These are phyloP conservation scores for Kryptolebias ocellatus DNA, from an alignment of 2,797 vertebrate species.

Conservation along the genomic window DNA sequence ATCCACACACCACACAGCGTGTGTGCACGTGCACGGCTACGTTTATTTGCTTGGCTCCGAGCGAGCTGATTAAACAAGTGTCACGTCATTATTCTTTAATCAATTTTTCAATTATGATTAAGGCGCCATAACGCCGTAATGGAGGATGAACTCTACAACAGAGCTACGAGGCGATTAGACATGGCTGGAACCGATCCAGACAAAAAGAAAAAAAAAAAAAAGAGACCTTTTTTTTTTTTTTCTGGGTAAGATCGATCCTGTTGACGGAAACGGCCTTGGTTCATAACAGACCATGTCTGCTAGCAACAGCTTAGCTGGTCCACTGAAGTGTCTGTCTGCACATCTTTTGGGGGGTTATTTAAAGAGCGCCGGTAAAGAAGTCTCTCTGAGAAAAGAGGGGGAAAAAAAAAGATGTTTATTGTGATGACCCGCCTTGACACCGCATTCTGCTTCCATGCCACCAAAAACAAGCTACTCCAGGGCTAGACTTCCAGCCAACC, in stretches of 20 bases:
- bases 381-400: conserved; percentile 62
- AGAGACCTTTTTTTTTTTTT: conserved; percentile 26
- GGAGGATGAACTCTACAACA: conserved; percentile 56
- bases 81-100: conserved; percentile 65
- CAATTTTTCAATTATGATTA: conserved; percentile 65
- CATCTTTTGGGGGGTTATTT: conserved; percentile 75
- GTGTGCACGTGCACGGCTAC: conserved; percentile 29
- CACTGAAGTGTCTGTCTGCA: conserved; percentile 77
- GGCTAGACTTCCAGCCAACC: conserved; percentile 72
- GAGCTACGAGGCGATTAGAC: conserved; percentile 49
- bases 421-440: conserved; percentile 78
- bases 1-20: conserved; percentile 53
- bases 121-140: conserved; percentile 34
- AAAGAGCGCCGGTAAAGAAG: conserved; percentile 74
- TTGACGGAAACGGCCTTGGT: conserved; percentile 78
- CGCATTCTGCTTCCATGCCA: conserved; percentile 50
- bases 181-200: conserved; percentile 54
- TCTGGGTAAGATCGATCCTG: conserved; percentile 70
- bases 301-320: conserved; percentile 82
- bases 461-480: conserved; percentile 69
- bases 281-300: conserved; percentile 77
- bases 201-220: conserved; percentile 13
- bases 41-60: conserved; percentile 50
- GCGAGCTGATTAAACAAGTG: conserved; percentile 67
- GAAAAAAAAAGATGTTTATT: conserved; percentile 69